A percentile compares a stretch with the other conserved stretches of the same genome.
Evolutionary conservation across 1,140 invertebrate genomes (phyloP).

Genomic region (Meloidogyne floridensis): DNA sequence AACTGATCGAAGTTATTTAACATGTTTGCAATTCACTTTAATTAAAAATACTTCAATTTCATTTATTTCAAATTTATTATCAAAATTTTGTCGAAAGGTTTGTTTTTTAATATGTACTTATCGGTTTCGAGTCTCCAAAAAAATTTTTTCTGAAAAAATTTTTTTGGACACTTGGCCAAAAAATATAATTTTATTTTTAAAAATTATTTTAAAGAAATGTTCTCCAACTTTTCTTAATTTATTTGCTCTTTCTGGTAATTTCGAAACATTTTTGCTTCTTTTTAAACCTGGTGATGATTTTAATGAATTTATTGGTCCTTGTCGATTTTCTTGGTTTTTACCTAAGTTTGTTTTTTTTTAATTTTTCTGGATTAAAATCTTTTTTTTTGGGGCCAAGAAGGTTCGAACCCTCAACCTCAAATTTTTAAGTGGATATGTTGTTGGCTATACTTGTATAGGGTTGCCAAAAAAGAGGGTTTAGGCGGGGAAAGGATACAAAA

Average conservation of each 20-base stretch:
- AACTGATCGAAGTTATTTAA: background rate
- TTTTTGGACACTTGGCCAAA: too few species aligned
- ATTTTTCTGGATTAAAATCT: background rate
- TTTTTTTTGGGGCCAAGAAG: too few species aligned
- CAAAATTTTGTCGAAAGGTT: conserved; percentile 3
- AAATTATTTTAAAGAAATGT: conserved; percentile 9
- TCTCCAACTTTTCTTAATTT: conserved; percentile 28
- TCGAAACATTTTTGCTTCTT: conserved; percentile 24
- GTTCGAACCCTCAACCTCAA: too few species aligned
- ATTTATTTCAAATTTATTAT: background rate
- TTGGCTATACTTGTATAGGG: too few species aligned
- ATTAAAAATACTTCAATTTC: background rate
- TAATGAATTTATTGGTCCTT: conserved; percentile 40
- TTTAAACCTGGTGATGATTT: conserved; percentile 33
- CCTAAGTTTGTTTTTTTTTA: conserved; percentile 18
- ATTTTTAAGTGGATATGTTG: too few species aligned
- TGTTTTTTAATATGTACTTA: background rate
- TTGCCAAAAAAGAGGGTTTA: too few species aligned
- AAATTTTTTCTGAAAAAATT: too few species aligned
- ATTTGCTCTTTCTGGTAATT: conserved; percentile 27
- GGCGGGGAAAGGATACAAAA: too few species aligned
- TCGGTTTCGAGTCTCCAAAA: too few species aligned
- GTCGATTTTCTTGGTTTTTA: conserved; percentile 33
- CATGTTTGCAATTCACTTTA: background rate
- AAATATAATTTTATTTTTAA: background rate